These are phyloP conservation scores for Seira musarum DNA, from an alignment of 2,888 invertebrate genomes.

Conservation along the genomic window DNA sequence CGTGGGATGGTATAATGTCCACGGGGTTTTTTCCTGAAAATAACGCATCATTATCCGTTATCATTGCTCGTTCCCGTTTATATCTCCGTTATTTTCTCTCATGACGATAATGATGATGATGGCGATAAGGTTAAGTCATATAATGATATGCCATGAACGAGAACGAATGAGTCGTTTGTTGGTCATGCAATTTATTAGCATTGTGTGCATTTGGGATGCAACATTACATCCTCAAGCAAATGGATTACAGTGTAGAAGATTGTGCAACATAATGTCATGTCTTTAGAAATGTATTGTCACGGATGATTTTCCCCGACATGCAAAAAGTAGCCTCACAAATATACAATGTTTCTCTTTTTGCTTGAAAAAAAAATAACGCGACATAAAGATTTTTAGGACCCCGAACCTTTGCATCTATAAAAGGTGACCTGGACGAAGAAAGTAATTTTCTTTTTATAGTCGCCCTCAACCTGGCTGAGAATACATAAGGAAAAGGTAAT, in stretches of 20 bases:
- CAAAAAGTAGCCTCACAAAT: too few species aligned
- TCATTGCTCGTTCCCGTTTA: conserved; percentile 35
- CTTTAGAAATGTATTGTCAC: neutral
- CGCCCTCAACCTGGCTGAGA: neutral
- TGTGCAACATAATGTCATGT: neutral
- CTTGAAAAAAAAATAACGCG: neutral
- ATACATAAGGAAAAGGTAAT: conserved; percentile 21
- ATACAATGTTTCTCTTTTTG: neutral
- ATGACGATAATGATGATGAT: conserved; percentile 26
- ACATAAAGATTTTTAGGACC: neutral
- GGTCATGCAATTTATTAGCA: neutral
- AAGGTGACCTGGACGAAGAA: neutral
- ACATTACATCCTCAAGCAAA: neutral
- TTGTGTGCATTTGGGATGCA: neutral
- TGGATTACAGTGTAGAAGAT: neutral
- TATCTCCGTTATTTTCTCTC: conserved; percentile 33
- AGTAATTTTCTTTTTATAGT: neutral
- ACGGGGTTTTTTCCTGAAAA: neutral
- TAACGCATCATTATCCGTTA: conserved; percentile 32
- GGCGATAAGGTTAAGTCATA: neutral
- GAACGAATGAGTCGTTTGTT: neutral
- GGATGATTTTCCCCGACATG: neutral
- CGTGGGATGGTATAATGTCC: neutral
- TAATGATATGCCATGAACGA: neutral
- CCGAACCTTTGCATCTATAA: neutral